Percentiles rank a stretch among this genome's conserved stretches.
These are phyloP conservation scores for Synanthedon myopaeformis DNA, from an alignment of 2,888 invertebrate genomes.

Conservation along the genomic window DNA sequence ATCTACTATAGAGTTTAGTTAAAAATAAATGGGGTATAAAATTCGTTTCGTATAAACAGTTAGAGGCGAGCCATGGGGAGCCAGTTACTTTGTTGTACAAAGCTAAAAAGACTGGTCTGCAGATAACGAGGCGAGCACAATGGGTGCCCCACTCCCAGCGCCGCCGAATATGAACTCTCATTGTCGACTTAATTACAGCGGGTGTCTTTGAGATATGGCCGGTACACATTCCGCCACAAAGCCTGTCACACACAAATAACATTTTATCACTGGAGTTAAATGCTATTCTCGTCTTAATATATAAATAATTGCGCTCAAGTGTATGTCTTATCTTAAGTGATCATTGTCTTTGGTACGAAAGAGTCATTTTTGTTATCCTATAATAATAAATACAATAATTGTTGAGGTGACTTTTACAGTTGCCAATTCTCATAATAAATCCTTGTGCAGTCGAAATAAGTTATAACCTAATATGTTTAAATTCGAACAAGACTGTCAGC, in stretches of 20 bases:
- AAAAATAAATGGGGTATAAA: not conserved
- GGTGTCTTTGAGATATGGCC: slow-evolving; percentile 57
- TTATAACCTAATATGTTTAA: too few relatives aligned
- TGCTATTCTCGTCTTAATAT: slow-evolving; percentile 36
- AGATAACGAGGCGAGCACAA: slow-evolving; percentile 56
- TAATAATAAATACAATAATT: too few relatives aligned
- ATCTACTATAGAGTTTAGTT: too few relatives aligned
- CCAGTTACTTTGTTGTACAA: slow-evolving; percentile 12
- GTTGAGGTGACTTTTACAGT: not conserved
- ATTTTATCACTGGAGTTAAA: slow-evolving; percentile 42
- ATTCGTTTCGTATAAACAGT: not conserved
- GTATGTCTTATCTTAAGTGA: slow-evolving; percentile 3
- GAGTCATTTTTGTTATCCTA: not conserved
- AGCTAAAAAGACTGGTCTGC: slow-evolving; percentile 56
- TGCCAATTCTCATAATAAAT: too few relatives aligned
- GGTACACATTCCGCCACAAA: slow-evolving; percentile 46
- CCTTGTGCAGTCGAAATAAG: too few relatives aligned
- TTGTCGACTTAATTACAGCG: slow-evolving; percentile 66
- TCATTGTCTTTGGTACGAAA: not conserved
- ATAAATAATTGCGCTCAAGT: slow-evolving; percentile 30
- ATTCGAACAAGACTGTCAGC: too few relatives aligned
- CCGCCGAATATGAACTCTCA: slow-evolving; percentile 59
- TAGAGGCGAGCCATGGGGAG: not conserved
- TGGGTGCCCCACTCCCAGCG: slow-evolving; percentile 32
- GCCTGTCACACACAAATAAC: slow-evolving; percentile 60